Evolutionary conservation across 2,888 invertebrate species (phyloP).

Genomic region (Temnothorax ravouxi): DNA sequence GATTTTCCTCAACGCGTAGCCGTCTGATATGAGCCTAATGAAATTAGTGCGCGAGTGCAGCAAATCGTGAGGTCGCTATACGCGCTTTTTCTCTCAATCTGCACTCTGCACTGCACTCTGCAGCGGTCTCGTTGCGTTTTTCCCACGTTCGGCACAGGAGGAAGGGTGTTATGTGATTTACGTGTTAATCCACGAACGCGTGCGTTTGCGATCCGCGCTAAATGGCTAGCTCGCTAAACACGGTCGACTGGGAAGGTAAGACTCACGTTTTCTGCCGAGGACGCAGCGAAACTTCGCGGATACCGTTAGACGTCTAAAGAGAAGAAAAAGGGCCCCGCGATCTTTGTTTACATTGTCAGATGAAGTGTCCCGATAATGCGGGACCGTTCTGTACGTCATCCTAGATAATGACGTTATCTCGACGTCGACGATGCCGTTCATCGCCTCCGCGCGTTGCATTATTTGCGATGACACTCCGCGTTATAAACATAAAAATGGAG

Average conservation of each 20-base stretch:
- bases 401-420: not conserved
- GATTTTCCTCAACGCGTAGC: too few species aligned
- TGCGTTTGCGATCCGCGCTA: slow-evolving; percentile 62
- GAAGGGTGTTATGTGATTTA: slow-evolving; percentile 38
- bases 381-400: not conserved
- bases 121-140: slow-evolving; percentile 7
- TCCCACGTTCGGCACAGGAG: not conserved
- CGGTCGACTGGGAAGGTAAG: slow-evolving; percentile 82
- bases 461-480: not conserved
- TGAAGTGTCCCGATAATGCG: not conserved
- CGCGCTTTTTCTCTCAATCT: not conserved
- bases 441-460: not conserved
- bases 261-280: not conserved
- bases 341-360: slow-evolving; percentile 8
- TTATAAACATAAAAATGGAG: not conserved
- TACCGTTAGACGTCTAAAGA: not conserved
- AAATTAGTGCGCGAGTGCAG: not conserved
- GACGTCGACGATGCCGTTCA: not conserved
- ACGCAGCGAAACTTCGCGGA: not conserved
- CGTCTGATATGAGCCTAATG: too few species aligned
- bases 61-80: not conserved
- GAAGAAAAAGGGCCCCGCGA: not conserved
- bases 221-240: slow-evolving; percentile 80
- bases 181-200: not conserved
- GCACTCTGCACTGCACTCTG: too few species aligned